These are phyloP conservation scores for Carcharodon carcharias DNA, from an alignment of 2,797 vertebrate genomes.

Conservation along the genomic window DNA sequence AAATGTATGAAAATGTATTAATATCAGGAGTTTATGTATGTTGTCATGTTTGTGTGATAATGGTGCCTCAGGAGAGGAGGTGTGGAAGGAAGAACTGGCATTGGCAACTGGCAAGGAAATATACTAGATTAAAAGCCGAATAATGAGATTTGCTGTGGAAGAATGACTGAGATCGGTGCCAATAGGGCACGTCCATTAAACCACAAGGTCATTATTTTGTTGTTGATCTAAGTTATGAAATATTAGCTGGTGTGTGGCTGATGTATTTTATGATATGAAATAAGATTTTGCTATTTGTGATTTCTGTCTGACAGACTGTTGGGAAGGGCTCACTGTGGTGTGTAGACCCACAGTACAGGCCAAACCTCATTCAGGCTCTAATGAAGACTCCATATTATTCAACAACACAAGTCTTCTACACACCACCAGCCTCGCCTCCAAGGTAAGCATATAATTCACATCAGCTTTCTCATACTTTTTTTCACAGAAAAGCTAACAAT, in stretches of 20 bases:
- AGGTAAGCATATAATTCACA: conserved; percentile 60
- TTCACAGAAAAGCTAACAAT: background rate
- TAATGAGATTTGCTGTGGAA: background rate
- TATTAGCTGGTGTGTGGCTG: no score
- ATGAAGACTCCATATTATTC: conserved; percentile 90
- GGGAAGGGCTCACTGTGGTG: conserved; percentile 98
- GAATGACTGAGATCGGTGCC: background rate
- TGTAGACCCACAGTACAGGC: conserved; percentile 93
- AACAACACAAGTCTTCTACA: conserved; percentile 82
- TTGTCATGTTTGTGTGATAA: background rate
- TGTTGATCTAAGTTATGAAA: background rate
- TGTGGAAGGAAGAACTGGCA: background rate
- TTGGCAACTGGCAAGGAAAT: background rate
- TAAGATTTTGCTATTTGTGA: background rate
- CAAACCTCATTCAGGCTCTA: conserved; percentile 90
- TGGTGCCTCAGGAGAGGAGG: background rate
- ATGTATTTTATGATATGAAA: background rate
- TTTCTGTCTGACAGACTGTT: conserved; percentile 67
- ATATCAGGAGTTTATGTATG: background rate
- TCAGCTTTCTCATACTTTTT: background rate
- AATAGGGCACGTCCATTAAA: background rate
- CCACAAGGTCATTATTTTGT: background rate
- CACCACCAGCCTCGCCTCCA: conserved; percentile 81
- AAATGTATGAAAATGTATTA: background rate
- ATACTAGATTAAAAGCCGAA: background rate